A percentile compares a stretch with the other conserved stretches of the same genome.
Conservation (phyloP, 2,113 vertebrate species). For the Morone saxatilis region DNA sequence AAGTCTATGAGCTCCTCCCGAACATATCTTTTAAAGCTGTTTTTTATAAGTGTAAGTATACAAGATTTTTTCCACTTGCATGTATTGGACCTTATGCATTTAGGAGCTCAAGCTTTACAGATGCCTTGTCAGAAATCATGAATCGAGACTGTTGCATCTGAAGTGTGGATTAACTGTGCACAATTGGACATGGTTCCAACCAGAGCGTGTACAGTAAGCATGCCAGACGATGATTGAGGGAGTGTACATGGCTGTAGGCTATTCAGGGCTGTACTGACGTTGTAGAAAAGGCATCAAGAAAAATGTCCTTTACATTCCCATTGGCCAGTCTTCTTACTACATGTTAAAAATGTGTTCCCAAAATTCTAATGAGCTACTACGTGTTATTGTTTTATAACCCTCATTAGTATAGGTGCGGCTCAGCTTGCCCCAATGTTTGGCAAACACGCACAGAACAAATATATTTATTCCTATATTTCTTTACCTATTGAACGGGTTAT, state of each 20-base stretch:
- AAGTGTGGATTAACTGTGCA: not conserved
- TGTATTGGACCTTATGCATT: not conserved
- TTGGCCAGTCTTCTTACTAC: not conserved
- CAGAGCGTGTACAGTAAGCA: not conserved
- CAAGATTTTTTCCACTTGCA: not conserved
- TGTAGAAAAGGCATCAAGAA: not conserved
- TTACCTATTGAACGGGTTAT: too few species aligned
- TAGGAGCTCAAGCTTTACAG: not conserved
- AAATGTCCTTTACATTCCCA: not conserved
- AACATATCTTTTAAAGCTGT: constrained; percentile 92
- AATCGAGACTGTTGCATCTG: not conserved
- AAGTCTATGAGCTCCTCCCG: constrained; percentile 93
- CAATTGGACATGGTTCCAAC: not conserved
- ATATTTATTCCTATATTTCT: too few species aligned
- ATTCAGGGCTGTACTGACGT: not conserved
- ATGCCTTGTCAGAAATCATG: not conserved
- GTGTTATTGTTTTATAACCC: too few species aligned
- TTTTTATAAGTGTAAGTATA: constrained; percentile 98
- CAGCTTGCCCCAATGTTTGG: too few species aligned
- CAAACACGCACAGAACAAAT: too few species aligned
- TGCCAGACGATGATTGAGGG: constrained; percentile 25
- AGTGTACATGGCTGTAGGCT: not conserved
- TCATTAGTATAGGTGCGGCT: too few species aligned
- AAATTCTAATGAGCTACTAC: not conserved
- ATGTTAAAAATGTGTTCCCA: not conserved